These are phyloP conservation scores for Phyllotis vaccarum DNA, from an alignment of 2,797 vertebrate genomes.

Conservation along the genomic window DNA sequence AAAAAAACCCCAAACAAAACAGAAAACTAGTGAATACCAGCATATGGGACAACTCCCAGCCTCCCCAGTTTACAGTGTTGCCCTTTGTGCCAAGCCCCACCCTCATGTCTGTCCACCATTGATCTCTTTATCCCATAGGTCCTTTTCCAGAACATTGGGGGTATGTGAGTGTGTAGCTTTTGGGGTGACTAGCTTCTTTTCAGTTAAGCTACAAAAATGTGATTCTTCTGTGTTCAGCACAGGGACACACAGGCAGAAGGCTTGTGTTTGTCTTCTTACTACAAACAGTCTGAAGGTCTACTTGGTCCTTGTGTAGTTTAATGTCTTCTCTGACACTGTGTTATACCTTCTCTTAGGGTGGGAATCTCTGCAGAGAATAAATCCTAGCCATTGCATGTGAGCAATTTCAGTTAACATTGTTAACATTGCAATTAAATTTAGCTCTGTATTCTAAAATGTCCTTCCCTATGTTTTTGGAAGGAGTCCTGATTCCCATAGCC, in stretches of 20 bases:
- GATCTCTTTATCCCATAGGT: not conserved
- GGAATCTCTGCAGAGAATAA: not conserved
- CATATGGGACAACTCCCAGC: not conserved
- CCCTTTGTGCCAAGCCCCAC: not conserved
- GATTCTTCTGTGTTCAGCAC: not conserved
- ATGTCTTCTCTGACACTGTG: not conserved
- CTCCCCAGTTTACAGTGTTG: not conserved
- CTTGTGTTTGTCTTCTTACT: not conserved
- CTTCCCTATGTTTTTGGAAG: not conserved
- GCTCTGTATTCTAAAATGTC: not conserved
- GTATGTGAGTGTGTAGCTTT: not conserved
- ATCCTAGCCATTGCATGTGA: not conserved
- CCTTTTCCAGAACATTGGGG: not conserved
- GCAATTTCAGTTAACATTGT: too few relatives aligned
- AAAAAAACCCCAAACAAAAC: not conserved
- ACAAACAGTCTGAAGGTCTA: not conserved
- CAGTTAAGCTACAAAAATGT: conserved; percentile 16
- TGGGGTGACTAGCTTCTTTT: not conserved
- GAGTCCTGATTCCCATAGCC: not conserved
- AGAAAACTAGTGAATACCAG: not conserved
- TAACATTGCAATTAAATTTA: not conserved
- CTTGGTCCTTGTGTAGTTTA: not conserved
- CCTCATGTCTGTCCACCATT: not conserved
- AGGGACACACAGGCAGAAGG: not conserved
- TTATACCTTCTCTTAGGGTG: not conserved